Conservation (phyloP, 1,140 invertebrate species). For the Lepidurus couesii region DNA sequence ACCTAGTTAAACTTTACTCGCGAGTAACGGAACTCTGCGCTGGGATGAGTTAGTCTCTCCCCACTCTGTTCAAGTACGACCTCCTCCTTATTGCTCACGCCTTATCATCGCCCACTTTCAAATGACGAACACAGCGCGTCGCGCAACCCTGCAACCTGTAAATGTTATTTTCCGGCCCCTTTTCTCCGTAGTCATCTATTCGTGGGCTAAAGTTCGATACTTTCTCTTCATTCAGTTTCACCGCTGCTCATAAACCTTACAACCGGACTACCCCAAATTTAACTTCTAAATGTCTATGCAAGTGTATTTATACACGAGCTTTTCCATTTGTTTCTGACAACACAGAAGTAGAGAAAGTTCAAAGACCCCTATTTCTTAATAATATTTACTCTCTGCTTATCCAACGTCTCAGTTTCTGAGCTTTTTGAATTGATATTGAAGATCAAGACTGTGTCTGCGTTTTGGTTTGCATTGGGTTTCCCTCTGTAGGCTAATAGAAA, state of each 20-base stretch:
- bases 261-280: too few relatives aligned
- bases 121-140: background rate
- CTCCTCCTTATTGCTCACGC: background rate
- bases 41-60: background rate
- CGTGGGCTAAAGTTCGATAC: background rate
- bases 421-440: background rate
- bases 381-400: background rate
- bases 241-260: background rate
- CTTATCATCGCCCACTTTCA: background rate
- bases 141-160: background rate
- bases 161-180: background rate
- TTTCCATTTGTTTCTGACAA: background rate
- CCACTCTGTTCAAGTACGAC: background rate
- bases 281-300: too few relatives aligned
- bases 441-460: background rate
- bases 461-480: too few relatives aligned
- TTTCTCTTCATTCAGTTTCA: constrained; percentile 2
- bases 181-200: background rate
- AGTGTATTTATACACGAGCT: background rate
- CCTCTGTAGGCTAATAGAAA: too few relatives aligned
- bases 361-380: background rate
- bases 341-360: background rate
- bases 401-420: background rate
- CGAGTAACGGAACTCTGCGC: constrained; percentile 4
- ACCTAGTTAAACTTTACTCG: constrained; percentile 22